Conservation (phyloP, 2,113 vertebrate genomes). For the Dinomys branickii region DNA sequence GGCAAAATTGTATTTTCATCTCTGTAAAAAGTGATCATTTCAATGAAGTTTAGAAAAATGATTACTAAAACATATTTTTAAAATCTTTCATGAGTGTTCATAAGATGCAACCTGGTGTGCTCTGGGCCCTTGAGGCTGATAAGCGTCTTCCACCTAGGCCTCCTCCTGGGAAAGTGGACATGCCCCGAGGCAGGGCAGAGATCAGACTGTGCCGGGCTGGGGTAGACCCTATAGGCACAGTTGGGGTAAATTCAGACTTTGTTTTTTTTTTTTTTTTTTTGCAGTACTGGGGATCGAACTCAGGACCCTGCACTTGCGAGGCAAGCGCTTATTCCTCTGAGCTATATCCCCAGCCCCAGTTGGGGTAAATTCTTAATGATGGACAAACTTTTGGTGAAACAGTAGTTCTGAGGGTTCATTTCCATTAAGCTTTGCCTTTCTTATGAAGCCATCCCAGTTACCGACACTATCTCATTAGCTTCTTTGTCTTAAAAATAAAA, state of each 20-base stretch:
- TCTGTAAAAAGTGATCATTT: background rate
- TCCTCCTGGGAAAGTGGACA: background rate
- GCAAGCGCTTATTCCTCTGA: too few relatives aligned
- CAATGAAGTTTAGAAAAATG: background rate
- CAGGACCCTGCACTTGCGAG: too few relatives aligned
- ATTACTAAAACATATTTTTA: background rate
- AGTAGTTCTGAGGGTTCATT: background rate
- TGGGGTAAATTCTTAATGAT: background rate
- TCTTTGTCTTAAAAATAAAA: slow-evolving; percentile 22
- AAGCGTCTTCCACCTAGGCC: background rate
- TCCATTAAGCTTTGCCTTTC: background rate
- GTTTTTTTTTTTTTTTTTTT: too few relatives aligned
- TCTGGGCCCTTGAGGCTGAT: background rate
- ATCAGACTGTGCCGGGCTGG: too few relatives aligned
- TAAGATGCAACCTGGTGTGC: background rate
- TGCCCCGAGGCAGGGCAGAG: background rate
- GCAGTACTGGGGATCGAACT: too few relatives aligned
- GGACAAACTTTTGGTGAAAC: background rate
- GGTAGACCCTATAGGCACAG: fast-evolving
- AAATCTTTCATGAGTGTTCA: background rate
- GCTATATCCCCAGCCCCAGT: too few relatives aligned
- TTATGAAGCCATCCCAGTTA: background rate
- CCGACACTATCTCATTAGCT: background rate
- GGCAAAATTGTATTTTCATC: slow-evolving; percentile 28
- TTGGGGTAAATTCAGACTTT: background rate